Evolutionary conservation across 2,797 vertebrate species (phyloP).

Genomic region (Molossus alvarezi): DNA sequence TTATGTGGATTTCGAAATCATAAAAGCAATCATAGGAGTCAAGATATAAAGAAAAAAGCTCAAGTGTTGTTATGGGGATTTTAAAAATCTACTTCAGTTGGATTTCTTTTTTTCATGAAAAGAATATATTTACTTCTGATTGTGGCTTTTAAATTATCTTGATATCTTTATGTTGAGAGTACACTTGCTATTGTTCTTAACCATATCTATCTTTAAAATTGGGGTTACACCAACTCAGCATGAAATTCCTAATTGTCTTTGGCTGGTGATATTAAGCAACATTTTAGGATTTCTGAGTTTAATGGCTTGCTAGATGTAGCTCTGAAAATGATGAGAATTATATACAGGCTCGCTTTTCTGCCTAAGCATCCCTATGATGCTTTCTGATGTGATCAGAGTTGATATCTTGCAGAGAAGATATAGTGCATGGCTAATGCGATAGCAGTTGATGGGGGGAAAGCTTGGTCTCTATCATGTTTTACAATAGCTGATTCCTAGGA

Average conservation of each 20-base stretch:
- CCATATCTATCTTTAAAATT: neutral
- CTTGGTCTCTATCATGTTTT: neutral
- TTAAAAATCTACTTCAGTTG: neutral
- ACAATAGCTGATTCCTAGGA: neutral
- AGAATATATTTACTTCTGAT: neutral
- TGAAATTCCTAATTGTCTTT: neutral
- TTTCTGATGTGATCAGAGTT: neutral
- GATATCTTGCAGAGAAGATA: neutral
- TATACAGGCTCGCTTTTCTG: neutral
- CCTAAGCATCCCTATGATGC: neutral
- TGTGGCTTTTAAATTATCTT: neutral
- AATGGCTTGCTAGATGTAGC: neutral
- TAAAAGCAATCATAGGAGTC: neutral
- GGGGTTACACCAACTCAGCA: neutral
- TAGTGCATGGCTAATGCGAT: neutral
- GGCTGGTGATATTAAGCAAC: neutral
- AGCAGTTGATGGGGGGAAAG: neutral
- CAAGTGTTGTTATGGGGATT: neutral
- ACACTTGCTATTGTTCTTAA: neutral
- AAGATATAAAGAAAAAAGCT: neutral
- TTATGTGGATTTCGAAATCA: neutral
- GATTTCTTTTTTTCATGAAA: neutral
- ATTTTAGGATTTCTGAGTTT: slow-evolving; percentile 21
- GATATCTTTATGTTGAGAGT: neutral
- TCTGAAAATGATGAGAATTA: neutral